Percentiles rank a stretch among this genome's conserved stretches.
Conservation (phyloP, 2,888 invertebrate species). For the Mamestra brassicae region DNA sequence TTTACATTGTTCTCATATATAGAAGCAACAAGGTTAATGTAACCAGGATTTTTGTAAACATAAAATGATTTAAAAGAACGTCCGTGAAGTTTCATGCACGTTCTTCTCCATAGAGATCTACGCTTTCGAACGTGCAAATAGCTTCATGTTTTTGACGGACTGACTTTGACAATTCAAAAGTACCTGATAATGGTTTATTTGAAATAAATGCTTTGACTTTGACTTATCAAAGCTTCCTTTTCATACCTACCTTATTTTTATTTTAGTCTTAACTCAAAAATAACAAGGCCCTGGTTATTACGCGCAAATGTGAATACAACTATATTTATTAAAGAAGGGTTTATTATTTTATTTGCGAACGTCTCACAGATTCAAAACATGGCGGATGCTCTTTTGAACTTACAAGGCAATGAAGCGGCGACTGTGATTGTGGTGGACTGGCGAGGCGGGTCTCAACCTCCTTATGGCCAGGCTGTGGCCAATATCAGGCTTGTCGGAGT, state of each 20-base stretch:
- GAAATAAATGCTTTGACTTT: no score
- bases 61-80: no score
- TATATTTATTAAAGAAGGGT: not conserved
- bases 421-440: conserved; percentile 96
- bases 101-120: no score
- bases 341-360: no score
- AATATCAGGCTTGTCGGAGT: conserved; percentile 96
- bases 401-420: conserved; percentile 92
- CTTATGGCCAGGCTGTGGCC: conserved; percentile 97
- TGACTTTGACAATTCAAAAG: no score
- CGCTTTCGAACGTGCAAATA: no score
- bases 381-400: conserved; percentile 92
- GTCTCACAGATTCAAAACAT: conserved; percentile 92
- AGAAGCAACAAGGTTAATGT: no score
- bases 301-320: not conserved
- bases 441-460: conserved; percentile 96
- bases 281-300: conserved; percentile 19
- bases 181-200: no score
- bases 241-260: conserved; percentile 24
- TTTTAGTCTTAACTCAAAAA: conserved; percentile 22
- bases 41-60: no score
- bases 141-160: no score
- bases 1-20: no score
- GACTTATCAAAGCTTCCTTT: conserved; percentile 14
- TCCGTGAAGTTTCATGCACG: no score